Conservation (phyloP, 2,113 vertebrate genomes). For the Clinocottus analis region DNA sequence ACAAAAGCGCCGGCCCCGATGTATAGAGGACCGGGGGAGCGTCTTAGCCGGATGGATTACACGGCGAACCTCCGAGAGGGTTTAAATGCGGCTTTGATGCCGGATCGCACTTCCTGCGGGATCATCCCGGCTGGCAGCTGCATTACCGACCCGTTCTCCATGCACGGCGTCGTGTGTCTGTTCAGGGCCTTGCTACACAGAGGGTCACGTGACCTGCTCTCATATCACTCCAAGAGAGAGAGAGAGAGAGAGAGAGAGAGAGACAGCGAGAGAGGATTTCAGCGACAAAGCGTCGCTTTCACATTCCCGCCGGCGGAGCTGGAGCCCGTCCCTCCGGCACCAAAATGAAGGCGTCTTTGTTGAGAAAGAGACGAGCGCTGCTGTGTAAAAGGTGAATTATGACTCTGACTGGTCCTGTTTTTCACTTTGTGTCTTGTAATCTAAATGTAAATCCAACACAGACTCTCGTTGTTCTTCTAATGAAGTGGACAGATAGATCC, state of each 20-base stretch:
- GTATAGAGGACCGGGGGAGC: constrained; percentile 14
- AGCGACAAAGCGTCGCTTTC: constrained; percentile 43
- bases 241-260: no score
- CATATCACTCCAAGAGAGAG: no score
- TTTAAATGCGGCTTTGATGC: constrained; percentile 53
- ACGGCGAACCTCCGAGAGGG: constrained; percentile 29
- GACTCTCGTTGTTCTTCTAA: not conserved
- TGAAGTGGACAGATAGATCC: constrained; percentile 19
- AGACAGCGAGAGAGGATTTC: constrained; percentile 9
- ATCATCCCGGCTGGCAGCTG: constrained; percentile 56
- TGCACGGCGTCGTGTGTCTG: constrained; percentile 22
- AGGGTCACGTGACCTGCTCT: constrained; percentile 41
- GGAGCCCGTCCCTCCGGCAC: constrained; percentile 39
- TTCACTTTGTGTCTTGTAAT: constrained; percentile 8
- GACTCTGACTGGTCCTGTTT: constrained; percentile 7
- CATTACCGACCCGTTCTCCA: constrained; percentile 1
- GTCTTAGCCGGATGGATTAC: constrained; percentile 58
- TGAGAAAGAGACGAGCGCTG: not conserved
- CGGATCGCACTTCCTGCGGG: constrained; percentile 53
- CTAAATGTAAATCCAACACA: constrained; percentile 21
- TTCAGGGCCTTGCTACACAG: constrained; percentile 26
- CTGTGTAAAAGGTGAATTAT: constrained; percentile 50
- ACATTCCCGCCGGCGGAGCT: constrained; percentile 28
- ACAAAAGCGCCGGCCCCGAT: constrained; percentile 51
- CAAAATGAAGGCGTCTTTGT: constrained; percentile 50